Base-by-base conservation (phyloP, 2,113 vertebrate species). In the Oreochromis tanganicae region DNA sequence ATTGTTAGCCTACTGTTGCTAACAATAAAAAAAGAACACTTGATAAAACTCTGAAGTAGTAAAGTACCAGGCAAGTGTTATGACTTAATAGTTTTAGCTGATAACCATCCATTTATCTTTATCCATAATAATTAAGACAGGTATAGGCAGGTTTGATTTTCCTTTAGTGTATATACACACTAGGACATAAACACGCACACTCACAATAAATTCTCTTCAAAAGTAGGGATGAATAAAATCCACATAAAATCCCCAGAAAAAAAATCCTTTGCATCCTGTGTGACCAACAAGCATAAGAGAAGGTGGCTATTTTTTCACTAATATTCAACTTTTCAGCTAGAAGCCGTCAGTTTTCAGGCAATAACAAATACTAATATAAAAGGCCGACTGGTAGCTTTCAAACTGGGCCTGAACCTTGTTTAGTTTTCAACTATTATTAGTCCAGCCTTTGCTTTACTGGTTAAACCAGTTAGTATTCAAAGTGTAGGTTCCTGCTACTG, bases 201-300 rank as follows among this genome's bases (percentile, higher is more conserved):
- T 4, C 68, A 75, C 9, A 10, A 5, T 75, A 46, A 5, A 50
- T 75, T 50, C 71, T 32, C 71, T 75, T 50, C 3, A 50, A 75
- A 78, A 32, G 27, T 1, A 29, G 43, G 10, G 50, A 50, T 78
- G 17, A n/a, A 52, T 8, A 52, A 50, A 29, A 46, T 48, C 0
- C 14, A 27, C 43, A 29, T 19, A 32, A 34, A 48, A 46, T 29
- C 17, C 68, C 21, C 68, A 19, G 68, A 46, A 17, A 17, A 16
- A 16, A 66, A 66, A 21, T 50, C 43, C 16, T 46, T 19, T 6
- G 11, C 43, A 48, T 16, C 4, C 24, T 1, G 43, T 75, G 0
- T 29, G 16, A 50, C 14, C 9, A 75, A 0, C 46, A 50, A 32
- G 71, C 29, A 75, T 50, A 11, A 75, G 0, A 32, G 24, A 48